phyloP scores from a whole-genome alignment of 1,140 invertebrate species.

The Psix sp. region DNA sequence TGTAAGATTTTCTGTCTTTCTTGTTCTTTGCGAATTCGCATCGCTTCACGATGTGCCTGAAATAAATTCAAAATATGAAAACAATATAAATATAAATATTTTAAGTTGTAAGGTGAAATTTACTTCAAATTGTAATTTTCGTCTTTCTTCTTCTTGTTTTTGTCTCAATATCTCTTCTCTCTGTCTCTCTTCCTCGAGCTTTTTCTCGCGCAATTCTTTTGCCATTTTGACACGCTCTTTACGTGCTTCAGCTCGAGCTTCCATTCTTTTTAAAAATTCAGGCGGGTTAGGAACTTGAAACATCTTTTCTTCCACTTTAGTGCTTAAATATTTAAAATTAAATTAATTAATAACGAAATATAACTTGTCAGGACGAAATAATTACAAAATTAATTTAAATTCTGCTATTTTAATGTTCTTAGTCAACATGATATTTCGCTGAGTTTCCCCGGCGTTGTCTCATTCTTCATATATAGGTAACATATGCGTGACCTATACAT shows the following conservation, averaged over 20 bases:
- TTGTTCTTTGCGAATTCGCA: conserved; percentile 64
- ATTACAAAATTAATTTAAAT: too few relatives aligned
- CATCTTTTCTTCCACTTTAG: conserved; percentile 26
- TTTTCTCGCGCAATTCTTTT: conserved; percentile 35
- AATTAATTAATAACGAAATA: conserved; percentile 1
- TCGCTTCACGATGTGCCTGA: conserved; percentile 65
- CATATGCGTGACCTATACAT: too few relatives aligned
- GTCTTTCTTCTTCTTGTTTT: conserved; percentile 34
- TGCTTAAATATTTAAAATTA: conserved; percentile 17
- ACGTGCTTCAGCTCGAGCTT: conserved; percentile 36
- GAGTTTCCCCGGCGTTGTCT: too few relatives aligned
- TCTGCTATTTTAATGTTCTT: too few relatives aligned
- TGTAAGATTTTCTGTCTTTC: conserved; percentile 60
- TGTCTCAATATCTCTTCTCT: conserved; percentile 12
- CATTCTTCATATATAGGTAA: too few relatives aligned
- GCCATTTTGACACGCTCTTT: conserved; percentile 35
- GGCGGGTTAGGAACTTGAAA: conserved; percentile 62
- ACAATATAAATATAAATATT: background rate
- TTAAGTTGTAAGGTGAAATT: background rate
- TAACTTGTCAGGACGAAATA: too few relatives aligned
- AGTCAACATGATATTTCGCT: too few relatives aligned
- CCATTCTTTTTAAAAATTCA: conserved; percentile 60
- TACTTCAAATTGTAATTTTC: conserved; percentile 32
- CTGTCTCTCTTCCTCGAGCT: conserved; percentile 29
- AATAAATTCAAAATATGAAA: conserved; percentile 5